Conservation (phyloP, 2,888 invertebrate species). For the Crepidodera aurea region DNA sequence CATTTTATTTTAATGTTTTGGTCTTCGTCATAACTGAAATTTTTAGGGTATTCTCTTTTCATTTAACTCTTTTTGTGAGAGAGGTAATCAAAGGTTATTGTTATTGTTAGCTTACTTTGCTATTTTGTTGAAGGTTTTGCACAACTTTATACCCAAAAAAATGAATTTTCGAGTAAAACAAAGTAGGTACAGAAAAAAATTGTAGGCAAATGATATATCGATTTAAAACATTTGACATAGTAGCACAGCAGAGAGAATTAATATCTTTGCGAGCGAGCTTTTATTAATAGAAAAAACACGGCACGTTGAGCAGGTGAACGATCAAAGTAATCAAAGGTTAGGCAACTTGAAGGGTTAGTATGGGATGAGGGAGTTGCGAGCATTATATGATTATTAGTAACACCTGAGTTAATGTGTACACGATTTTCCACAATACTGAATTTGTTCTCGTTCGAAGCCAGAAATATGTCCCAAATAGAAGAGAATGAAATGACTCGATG, state of each 20-base stretch:
- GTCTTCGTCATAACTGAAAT: too few species aligned
- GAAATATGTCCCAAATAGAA: conserved; percentile 27
- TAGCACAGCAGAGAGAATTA: not conserved
- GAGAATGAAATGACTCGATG: conserved; percentile 1
- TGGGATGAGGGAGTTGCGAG: conserved; percentile 28
- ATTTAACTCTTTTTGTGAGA: too few species aligned
- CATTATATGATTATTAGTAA: conserved; percentile 37
- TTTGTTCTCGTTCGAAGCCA: conserved; percentile 25
- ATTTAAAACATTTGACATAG: too few species aligned
- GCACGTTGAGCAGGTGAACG: conserved; percentile 33
- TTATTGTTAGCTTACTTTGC: too few species aligned
- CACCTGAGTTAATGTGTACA: conserved; percentile 35
- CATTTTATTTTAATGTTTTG: too few species aligned
- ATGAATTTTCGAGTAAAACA: too few species aligned
- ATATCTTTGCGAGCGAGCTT: conserved; percentile 1
- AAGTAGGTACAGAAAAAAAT: too few species aligned
- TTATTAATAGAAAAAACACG: conserved; percentile 29
- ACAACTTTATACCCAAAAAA: too few species aligned
- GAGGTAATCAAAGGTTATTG: too few species aligned
- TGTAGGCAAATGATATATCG: too few species aligned
- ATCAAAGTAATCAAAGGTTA: conserved; percentile 36
- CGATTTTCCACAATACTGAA: conserved; percentile 37
- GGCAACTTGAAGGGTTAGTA: conserved; percentile 20
- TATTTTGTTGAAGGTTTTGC: not conserved
- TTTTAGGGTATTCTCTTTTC: too few species aligned